phyloP scores from a whole-genome alignment of 1,140 invertebrate species.

The Cydia fagiglandana region DNA sequence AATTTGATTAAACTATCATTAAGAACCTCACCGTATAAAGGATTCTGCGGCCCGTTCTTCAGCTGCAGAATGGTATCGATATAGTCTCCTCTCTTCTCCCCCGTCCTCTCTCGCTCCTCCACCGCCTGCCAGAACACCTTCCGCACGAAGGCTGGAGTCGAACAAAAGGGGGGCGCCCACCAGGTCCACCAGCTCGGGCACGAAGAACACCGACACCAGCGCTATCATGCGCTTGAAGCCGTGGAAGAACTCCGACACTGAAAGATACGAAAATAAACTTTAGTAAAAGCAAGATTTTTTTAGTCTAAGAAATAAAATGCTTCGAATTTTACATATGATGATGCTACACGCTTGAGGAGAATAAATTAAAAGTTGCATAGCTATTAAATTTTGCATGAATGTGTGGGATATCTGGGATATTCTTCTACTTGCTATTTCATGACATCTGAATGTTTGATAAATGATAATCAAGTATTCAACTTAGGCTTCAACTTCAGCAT shows the following conservation, averaged over 20 bases:
- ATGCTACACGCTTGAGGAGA: no score
- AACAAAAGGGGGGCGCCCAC: conserved; percentile 35
- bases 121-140: conserved; percentile 45
- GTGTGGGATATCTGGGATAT: no score
- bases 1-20: no score
- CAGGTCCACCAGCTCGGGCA: conserved; percentile 38
- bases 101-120: conserved; percentile 47
- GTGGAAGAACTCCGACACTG: conserved; percentile 37
- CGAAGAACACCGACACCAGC: conserved; percentile 40
- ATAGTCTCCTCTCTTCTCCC: conserved; percentile 38
- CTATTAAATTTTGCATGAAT: no score
- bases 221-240: conserved; percentile 40
- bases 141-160: conserved; percentile 35
- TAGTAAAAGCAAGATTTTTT: no score
- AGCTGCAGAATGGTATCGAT: conserved; percentile 39
- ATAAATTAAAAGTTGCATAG: no score
- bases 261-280: not conserved
- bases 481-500: no score
- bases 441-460: no score
- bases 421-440: no score
- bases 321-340: no score
- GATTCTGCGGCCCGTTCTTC: conserved; percentile 39
- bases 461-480: no score
- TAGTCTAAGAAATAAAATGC: no score
- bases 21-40: conserved; percentile 40